Conservation (phyloP, 2,888 invertebrate genomes). For the Phyllotreta striolata region DNA sequence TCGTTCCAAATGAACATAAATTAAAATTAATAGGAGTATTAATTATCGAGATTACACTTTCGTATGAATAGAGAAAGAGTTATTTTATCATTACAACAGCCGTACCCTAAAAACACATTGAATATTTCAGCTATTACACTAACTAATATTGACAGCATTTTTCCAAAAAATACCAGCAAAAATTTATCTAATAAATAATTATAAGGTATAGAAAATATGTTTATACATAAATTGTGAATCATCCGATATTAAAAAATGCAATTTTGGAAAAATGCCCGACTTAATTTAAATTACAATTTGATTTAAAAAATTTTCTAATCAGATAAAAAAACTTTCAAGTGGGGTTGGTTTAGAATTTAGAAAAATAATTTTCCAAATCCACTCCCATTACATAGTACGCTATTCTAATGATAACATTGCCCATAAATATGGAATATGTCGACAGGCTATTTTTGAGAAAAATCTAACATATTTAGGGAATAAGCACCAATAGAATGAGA, state of each 20-base stretch:
- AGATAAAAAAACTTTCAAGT: conserved; percentile 3
- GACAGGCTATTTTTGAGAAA: conserved; percentile 47
- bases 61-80: conserved; percentile 43
- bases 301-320: conserved; percentile 11
- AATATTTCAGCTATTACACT: conserved; percentile 47
- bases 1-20: conserved; percentile 43
- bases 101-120: conserved; percentile 52
- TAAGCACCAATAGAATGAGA: conserved; percentile 55
- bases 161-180: conserved; percentile 11
- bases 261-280: conserved; percentile 11
- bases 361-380: conserved; percentile 30
- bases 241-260: conserved; percentile 19
- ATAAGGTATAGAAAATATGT: too few relatives aligned
- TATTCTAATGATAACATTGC: conserved; percentile 63
- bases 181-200: conserved; percentile 25
- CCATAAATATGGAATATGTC: conserved; percentile 43
- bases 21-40: conserved; percentile 29
- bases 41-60: conserved; percentile 22
- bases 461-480: conserved; percentile 41
- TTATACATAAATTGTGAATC: too few relatives aligned
- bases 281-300: neutral
- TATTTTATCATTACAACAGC: conserved; percentile 63
- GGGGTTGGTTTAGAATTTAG: neutral
- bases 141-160: conserved; percentile 14
- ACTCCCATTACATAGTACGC: conserved; percentile 51